phyloP scores from a whole-genome alignment of 2,113 vertebrate species.

The Ptilorrhoa leucosticta region DNA sequence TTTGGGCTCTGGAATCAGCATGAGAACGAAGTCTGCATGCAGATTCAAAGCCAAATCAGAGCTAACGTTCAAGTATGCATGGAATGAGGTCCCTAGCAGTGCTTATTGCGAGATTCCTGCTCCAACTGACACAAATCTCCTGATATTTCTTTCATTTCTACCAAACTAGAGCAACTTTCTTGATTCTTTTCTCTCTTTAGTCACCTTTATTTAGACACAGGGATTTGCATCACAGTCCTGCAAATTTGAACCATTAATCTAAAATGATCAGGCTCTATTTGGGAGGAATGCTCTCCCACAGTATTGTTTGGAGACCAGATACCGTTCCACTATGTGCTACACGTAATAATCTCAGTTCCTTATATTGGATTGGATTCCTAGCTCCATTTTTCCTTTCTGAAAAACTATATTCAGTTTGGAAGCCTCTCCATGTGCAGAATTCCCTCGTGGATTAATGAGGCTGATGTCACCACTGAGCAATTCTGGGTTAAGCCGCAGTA shows the following conservation, averaged over 20 bases:
- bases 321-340: background rate
- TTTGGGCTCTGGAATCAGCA: conserved; percentile 19
- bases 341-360: background rate
- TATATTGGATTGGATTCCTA: background rate
- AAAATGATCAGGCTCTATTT: background rate
- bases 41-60: conserved; percentile 20
- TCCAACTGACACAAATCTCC: background rate
- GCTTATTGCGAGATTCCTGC: background rate
- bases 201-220: background rate
- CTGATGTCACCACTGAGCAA: conserved; percentile 38
- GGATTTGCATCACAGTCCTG: background rate
- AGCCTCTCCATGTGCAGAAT: conserved; percentile 21
- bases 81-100: conserved; percentile 11
- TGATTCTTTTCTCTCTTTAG: background rate
- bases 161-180: background rate
- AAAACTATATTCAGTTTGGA: background rate
- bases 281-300: background rate
- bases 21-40: background rate
- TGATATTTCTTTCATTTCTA: background rate
- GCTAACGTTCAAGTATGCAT: background rate
- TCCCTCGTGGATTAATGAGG: conserved; percentile 14
- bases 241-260: background rate
- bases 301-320: background rate
- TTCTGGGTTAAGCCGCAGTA: conserved; percentile 30
- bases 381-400: background rate